Evolutionary conservation across 2,888 invertebrate species (phyloP).

Genomic region (Prostheceraeus crozeri): DNA sequence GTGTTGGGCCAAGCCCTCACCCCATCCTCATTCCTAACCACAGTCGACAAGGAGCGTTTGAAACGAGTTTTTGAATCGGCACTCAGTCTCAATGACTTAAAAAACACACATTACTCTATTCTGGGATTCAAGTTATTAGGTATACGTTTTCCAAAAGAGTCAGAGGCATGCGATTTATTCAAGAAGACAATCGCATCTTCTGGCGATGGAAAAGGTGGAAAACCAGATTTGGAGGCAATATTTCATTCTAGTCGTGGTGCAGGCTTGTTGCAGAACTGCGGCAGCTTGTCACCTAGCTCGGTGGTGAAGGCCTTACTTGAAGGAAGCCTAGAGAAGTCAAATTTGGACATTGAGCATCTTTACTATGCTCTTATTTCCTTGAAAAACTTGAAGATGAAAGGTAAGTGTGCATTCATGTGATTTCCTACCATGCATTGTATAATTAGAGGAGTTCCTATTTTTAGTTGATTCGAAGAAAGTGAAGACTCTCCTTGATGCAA

Average conservation of each 20-base stretch:
- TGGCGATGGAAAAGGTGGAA: too few species aligned
- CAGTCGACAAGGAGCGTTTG: constrained; percentile 52
- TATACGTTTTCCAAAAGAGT: constrained; percentile 60
- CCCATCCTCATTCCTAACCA: constrained; percentile 53
- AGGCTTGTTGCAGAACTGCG: constrained; percentile 12
- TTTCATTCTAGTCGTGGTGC: constrained; percentile 60
- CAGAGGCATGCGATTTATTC: constrained; percentile 58
- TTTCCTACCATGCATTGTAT: background rate
- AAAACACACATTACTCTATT: constrained; percentile 66
- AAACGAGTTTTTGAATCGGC: constrained; percentile 53
- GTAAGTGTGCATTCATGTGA: constrained; percentile 44
- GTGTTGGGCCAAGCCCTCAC: constrained; percentile 52
- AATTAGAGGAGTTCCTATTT: constrained; percentile 37
- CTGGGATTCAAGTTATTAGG: constrained; percentile 67
- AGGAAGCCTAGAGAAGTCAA: background rate
- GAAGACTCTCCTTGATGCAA: constrained; percentile 66
- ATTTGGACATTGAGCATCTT: constrained; percentile 62
- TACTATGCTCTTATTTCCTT: constrained; percentile 69
- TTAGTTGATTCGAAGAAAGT: constrained; percentile 62
- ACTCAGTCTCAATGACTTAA: constrained; percentile 50
- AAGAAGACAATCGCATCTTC: constrained; percentile 56
- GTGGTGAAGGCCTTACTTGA: constrained; percentile 43
- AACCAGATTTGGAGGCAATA: constrained; percentile 58
- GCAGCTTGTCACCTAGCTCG: background rate
- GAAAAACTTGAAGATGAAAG: constrained; percentile 64